phyloP scores from a whole-genome alignment of 2,797 vertebrate species.

The Rhincodon typus region DNA sequence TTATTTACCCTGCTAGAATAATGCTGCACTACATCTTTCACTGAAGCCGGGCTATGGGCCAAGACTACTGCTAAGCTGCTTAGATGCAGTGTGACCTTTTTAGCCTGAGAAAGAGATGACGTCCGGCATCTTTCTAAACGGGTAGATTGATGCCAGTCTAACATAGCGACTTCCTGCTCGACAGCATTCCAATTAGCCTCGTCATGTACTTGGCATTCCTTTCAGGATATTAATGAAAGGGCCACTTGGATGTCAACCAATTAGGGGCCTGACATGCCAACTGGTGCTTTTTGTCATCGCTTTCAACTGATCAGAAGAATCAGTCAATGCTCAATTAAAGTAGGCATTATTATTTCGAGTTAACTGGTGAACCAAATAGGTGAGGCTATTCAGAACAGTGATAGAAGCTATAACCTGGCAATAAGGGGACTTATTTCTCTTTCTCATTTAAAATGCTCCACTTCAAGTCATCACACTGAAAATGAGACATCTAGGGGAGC shows the following conservation, averaged over 20 bases:
- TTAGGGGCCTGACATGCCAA: background rate
- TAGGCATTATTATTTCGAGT: background rate
- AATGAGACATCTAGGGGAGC: background rate
- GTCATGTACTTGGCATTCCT: background rate
- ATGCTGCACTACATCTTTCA: background rate
- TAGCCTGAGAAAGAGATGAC: background rate
- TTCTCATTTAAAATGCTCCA: background rate
- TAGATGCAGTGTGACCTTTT: background rate
- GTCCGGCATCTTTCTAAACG: background rate
- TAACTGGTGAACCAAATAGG: background rate
- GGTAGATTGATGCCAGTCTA: conserved; percentile 18
- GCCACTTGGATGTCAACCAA: conserved; percentile 17
- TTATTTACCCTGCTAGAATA: background rate
- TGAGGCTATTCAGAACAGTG: background rate
- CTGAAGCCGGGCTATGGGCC: conserved; percentile 9
- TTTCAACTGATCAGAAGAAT: background rate
- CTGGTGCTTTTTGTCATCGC: background rate
- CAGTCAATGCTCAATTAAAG: background rate
- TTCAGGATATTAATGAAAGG: conserved; percentile 5
- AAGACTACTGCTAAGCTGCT: background rate
- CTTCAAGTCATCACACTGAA: background rate
- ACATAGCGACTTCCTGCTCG: background rate
- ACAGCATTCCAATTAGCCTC: conserved; percentile 18
- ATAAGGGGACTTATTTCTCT: no score
- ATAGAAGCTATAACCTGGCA: background rate